Conservation (phyloP, 2,888 invertebrate genomes). For the Spodoptera littoralis region DNA sequence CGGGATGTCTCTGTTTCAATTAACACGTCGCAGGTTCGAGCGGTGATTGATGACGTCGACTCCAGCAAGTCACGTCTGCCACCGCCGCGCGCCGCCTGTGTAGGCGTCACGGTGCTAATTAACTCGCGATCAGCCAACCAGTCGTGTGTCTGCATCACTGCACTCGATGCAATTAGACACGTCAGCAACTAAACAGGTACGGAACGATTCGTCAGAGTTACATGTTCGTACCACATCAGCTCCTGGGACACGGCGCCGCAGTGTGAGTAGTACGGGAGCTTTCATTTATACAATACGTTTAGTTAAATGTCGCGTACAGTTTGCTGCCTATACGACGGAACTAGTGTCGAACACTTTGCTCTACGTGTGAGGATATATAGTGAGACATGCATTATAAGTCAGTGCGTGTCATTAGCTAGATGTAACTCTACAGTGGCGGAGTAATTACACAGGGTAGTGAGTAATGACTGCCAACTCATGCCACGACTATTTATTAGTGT, state of each 20-base stretch:
- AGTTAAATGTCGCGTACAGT: too few species aligned
- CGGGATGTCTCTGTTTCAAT: constrained; percentile 26
- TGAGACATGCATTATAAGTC: too few species aligned
- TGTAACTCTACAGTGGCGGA: background rate
- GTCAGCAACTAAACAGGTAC: too few species aligned
- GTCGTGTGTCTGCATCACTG: background rate
- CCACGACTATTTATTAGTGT: background rate
- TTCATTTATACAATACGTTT: too few species aligned
- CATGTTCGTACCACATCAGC: too few species aligned
- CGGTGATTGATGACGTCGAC: constrained; percentile 27
- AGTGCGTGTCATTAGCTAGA: too few species aligned
- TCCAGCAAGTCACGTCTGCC: constrained; percentile 17
- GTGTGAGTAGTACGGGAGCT: too few species aligned
- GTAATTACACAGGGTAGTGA: background rate
- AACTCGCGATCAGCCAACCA: constrained; percentile 13
- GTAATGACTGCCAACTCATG: constrained; percentile 7
- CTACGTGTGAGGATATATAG: too few species aligned
- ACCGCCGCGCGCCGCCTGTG: background rate
- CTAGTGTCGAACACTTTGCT: too few species aligned
- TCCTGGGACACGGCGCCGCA: too few species aligned
- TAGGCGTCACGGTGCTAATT: constrained; percentile 14
- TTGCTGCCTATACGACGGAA: too few species aligned
- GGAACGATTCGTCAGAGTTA: too few species aligned
- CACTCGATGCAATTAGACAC: constrained; percentile 1
- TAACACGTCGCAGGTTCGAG: constrained; percentile 14